Evolutionary conservation across 2,113 vertebrate species (phyloP).

Genomic region (Patagioenas fasciata): DNA sequence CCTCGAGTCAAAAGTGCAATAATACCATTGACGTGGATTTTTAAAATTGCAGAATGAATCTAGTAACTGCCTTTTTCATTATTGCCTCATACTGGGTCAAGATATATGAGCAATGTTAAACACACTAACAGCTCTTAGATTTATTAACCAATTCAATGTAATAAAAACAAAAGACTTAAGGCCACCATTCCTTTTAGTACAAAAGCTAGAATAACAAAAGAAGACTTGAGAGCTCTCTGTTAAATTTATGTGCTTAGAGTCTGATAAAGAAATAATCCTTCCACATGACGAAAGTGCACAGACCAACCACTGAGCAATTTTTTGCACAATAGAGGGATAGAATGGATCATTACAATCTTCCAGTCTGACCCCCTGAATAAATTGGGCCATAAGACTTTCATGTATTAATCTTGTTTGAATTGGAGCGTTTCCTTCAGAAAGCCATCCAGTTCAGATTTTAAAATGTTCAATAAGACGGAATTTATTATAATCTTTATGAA

Average conservation of each 20-base stretch:
- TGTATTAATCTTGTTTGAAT: conserved; percentile 12
- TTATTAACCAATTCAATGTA: neutral
- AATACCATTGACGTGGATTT: neutral
- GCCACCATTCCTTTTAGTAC: neutral
- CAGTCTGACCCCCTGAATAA: neutral
- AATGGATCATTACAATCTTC: neutral
- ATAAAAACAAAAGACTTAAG: neutral
- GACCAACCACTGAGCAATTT: neutral
- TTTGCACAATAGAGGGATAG: neutral
- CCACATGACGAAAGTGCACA: neutral
- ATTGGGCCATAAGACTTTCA: neutral
- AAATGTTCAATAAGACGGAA: neutral
- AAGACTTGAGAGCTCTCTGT: neutral
- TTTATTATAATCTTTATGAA: conserved; percentile 46
- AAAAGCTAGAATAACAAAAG: neutral
- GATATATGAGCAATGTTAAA: neutral
- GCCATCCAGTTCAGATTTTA: neutral
- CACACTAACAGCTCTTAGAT: neutral
- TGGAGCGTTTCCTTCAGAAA: conserved; percentile 15
- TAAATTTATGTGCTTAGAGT: neutral
- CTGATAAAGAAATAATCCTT: neutral
- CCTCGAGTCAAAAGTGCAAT: neutral
- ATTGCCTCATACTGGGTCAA: neutral
- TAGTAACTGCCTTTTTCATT: neutral
- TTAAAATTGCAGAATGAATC: neutral